These are phyloP conservation scores for Euplexia lucipara DNA, from an alignment of 2,888 invertebrate species.

Conservation along the genomic window DNA sequence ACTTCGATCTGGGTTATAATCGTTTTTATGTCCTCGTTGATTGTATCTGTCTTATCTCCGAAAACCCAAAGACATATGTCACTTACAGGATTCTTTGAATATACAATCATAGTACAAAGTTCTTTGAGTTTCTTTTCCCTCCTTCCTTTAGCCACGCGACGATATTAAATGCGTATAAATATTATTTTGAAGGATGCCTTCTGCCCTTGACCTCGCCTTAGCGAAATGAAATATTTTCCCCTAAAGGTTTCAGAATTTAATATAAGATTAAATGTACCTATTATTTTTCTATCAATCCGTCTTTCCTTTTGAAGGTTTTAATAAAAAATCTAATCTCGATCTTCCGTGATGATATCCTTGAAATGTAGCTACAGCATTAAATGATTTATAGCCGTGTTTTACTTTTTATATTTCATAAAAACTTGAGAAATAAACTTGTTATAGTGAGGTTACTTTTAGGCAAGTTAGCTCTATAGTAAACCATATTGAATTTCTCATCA, in stretches of 20 bases:
- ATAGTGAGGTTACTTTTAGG: not conserved
- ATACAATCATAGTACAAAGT: not conserved
- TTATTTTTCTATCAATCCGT: constrained; percentile 55
- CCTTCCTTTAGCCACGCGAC: constrained; percentile 7
- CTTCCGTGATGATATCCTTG: constrained; percentile 36
- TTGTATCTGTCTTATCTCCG: too few species aligned
- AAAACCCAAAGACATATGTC: too few species aligned
- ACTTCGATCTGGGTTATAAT: too few species aligned
- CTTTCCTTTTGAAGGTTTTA: constrained; percentile 41
- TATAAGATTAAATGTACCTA: constrained; percentile 47
- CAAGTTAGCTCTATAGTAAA: not conserved
- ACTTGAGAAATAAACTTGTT: constrained; percentile 10
- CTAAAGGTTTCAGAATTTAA: constrained; percentile 45
- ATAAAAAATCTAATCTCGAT: constrained; percentile 49
- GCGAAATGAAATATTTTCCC: constrained; percentile 52
- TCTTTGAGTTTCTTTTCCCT: constrained; percentile 14
- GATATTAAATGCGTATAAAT: constrained; percentile 40
- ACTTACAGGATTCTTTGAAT: too few species aligned
- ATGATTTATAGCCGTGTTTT: constrained; percentile 35
- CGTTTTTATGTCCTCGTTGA: too few species aligned
- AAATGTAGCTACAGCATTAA: constrained; percentile 30
- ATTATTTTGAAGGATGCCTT: constrained; percentile 40
- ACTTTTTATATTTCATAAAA: constrained; percentile 34
- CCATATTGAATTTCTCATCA: too few species aligned
- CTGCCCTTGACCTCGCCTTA: constrained; percentile 42